Evolutionary conservation across 2,113 vertebrate genomes (phyloP).

Genomic region (Solenodon paradoxus): DNA sequence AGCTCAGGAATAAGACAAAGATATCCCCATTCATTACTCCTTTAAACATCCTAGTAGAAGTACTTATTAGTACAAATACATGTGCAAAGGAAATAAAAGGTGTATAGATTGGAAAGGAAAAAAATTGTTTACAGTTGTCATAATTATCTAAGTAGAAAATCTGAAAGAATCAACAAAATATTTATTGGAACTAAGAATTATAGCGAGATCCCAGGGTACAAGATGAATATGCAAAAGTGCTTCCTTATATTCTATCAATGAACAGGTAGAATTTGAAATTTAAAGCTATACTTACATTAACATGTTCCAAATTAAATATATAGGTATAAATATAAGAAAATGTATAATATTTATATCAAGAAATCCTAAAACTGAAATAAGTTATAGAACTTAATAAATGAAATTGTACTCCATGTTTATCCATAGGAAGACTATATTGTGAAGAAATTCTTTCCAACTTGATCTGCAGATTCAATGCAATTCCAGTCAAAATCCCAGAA

Average conservation of each 20-base stretch:
- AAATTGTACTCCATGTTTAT: not conserved
- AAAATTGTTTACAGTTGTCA: too few relatives aligned
- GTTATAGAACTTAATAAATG: not conserved
- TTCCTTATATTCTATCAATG: not conserved
- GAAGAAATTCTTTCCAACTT: not conserved
- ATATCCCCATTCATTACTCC: not conserved
- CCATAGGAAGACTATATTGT: not conserved
- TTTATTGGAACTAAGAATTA: not conserved
- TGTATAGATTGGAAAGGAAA: too few relatives aligned
- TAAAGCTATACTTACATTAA: not conserved
- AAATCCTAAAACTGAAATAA: not conserved
- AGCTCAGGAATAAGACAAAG: too few relatives aligned
- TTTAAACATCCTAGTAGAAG: not conserved
- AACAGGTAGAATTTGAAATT: not conserved
- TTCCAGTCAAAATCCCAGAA: too few relatives aligned
- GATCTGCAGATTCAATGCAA: too few relatives aligned
- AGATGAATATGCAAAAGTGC: not conserved
- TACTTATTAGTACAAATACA: not conserved
- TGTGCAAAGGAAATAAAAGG: not conserved
- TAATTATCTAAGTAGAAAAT: too few relatives aligned
- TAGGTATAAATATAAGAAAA: not conserved
- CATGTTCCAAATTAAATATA: not conserved
- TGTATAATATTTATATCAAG: not conserved
- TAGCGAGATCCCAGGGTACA: too few relatives aligned
- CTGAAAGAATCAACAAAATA: not conserved